Base-by-base conservation (phyloP, 2,797 vertebrate genomes). In the Myiotriccus ornatus region DNA sequence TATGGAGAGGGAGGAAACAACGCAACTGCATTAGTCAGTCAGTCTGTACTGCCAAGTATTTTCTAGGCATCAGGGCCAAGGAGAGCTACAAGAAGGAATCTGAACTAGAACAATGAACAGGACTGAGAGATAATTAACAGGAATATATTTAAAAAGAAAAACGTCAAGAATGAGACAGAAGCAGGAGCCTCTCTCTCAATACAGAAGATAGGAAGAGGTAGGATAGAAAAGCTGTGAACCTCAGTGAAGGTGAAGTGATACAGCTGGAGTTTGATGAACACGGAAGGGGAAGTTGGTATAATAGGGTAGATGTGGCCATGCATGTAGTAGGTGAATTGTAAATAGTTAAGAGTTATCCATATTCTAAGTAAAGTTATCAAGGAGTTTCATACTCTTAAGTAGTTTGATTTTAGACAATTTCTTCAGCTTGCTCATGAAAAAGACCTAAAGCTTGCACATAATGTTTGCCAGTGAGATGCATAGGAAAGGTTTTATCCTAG, bases 41-140 rank as follows among this genome's bases (percentile, higher is more conserved):
- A 74, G 57, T 8, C 5, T 5, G 11, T 47, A 44, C 86, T 95
- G 95, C 95, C 94, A 96, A 95, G 18, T 65, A 91, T 94, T 94
- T 92, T 57, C 79, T 86, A 91, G 69, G n/a, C 79, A 65, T 71
- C 43, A 5, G 52, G 28, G 94, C 87, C 95, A 96, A 96, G 85
- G 28, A 91, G 30, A 93, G 64, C 68, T 87, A 52, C 0, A 35
- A 88, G 84, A 56, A 92, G 57, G 65, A 92, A 83, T 93, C 53
- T 60, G 64, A 87, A 82, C 44, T 41, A 90, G 60, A 93, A 75
- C 73, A 89, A 71, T 55, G 62, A 91, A 43, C 12, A 3, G 2
- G 49, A 28, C 56, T 81, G 49, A 69, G 49, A 80, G 37, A 64
- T 60, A 28, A 57, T 74, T 74, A 83, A 65, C 19, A 25, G 22